Evolutionary conservation across 2,113 vertebrate genomes (phyloP), one percentile per base, ranked within the genome.

Genomic region (Probosciger aterrimus): DNA sequence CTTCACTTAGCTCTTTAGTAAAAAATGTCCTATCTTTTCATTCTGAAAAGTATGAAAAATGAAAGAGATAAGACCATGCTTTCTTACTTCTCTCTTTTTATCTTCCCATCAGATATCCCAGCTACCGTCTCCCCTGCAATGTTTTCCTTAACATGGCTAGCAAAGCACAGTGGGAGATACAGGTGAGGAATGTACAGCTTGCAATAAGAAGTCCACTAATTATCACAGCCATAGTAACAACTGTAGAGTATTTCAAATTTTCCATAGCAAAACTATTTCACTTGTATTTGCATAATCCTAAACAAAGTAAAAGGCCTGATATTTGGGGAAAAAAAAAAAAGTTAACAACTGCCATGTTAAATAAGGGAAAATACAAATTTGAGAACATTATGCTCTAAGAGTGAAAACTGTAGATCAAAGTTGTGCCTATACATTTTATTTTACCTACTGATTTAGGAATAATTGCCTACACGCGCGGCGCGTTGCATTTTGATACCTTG

Each of bases 401-500:
- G 14, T 65, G 39, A 88, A 86, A 94, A 79, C 68, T 2, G 7
- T 15, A 82, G 69, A 86, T 46, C 14, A 76, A 93, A 82, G 39
- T 59, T 80, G 25, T 95, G 65, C 37, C 44, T 19, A 22, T 69
- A 57, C 50, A 87, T 63, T 50, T 39, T 82, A 55, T 46, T 57
- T 52, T 75, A 57, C 25, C 63, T 87, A 39, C 62, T 76, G 68
- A 83, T 77, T 73, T 64, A 67, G 75, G 76, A 93, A 91, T 77
- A 80, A 86, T 88, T 94, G 85, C 81, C 73, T 94, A 73, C 76
- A 65, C 2, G 8, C 88, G 83, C 70, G 74, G 90, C 97, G 62
- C 73, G 59, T 20, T 97, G 71, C 13, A 44, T 89, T 95, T 97
- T 88, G 57, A 91, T 79, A 80, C 4, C 44, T 95, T 94, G 59